Conservation (phyloP, 2,797 vertebrate species). For the Chaunax sp. region DNA sequence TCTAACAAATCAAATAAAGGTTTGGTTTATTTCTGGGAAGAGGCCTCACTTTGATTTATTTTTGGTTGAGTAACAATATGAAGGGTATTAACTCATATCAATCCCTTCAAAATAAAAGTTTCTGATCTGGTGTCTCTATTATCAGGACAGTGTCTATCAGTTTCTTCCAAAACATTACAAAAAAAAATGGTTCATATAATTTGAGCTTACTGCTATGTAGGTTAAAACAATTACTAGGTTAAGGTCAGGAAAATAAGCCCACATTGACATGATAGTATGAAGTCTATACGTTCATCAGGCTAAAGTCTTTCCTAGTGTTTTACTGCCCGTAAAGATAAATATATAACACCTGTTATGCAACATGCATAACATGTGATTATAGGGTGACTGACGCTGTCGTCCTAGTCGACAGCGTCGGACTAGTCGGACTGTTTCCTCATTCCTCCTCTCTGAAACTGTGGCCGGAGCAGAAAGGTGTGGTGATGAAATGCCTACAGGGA, state of each 20-base stretch:
- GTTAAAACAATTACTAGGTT: background rate
- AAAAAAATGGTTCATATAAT: too few species aligned
- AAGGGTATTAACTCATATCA: too few species aligned
- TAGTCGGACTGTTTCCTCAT: conserved; percentile 14
- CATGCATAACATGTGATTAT: conserved; percentile 7
- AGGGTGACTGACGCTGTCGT: conserved; percentile 19
- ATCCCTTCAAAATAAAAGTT: background rate
- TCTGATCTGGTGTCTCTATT: background rate
- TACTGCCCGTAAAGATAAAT: background rate
- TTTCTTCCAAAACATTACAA: background rate
- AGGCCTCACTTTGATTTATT: too few species aligned
- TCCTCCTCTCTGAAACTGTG: background rate
- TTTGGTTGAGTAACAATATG: too few species aligned
- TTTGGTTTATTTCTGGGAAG: too few species aligned
- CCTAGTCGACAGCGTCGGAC: background rate
- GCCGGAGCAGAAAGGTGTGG: conserved; percentile 1
- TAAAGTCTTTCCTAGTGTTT: background rate
- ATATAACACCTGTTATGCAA: conserved; percentile 24
- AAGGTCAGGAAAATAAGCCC: background rate
- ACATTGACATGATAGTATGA: too few species aligned
- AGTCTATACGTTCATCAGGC: background rate
- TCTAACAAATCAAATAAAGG: too few species aligned
- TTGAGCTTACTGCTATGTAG: background rate
- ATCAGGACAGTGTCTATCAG: background rate
- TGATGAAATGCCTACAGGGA: conserved; percentile 49